Evolutionary conservation across 1,140 invertebrate species (phyloP), one percentile per base, ranked within the genome.

Genomic region (Polyergus mexicanus): DNA sequence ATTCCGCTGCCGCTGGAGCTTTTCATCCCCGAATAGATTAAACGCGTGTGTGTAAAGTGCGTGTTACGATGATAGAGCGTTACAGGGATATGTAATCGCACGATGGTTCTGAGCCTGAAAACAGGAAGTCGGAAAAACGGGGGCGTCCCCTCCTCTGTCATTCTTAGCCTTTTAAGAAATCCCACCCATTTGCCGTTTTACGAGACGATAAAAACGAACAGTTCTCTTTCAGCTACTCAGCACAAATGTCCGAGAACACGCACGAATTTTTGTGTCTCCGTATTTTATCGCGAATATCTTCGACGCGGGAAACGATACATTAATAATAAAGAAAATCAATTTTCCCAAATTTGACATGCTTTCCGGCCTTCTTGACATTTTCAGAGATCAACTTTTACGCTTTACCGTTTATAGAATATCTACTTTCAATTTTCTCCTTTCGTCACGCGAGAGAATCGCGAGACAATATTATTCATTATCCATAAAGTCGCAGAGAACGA

Each of bases 131-230:
- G 41, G 3, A 38, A 51, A 8, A 35, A 44, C 41, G 4, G 5
- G 10, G 3, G 19, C 60, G 35, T 65, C 41, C 19, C n/a, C 35
- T 28, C n/a, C 35, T 2, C 7, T 10, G 3, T 75, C 35, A 62
- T 62, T 78, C 54, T 75, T 60, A 54, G 65, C 74, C 28, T 47
- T 83, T 28, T 11, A 35, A 4, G 44, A 44, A 72, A 68, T 68
- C 44, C 51, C 60, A 71, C 60, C 13, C n/a, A 32, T 11, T 56
- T 47, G 32, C 11, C 35, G 32, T 56, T 90, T 90, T 87, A 90
- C 68, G 85, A 66, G 6, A 60, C 38, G 28, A 63, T 87, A 85
- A 87, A 89, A 85, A 72, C 51, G 38, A 63, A 80, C 72, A 51
- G 56, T 60, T 62, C 56, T 38, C 32, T 13, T 13, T 19, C 25